Evolutionary conservation across 2,113 vertebrate species (phyloP).

Genomic region (Psammodynastes pulverulentus): DNA sequence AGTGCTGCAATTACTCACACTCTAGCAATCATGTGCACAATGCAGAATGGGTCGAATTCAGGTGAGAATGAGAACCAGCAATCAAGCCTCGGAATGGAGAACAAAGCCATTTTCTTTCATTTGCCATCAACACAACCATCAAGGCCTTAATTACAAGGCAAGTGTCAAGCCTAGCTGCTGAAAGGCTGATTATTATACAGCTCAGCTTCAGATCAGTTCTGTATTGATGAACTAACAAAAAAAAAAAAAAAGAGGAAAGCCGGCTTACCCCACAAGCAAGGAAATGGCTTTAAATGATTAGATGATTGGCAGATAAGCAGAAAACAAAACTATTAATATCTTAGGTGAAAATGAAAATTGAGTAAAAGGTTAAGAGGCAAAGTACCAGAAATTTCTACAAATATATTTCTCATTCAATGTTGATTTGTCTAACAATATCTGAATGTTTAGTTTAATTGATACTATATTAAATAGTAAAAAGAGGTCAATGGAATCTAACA

Average conservation of each 20-base stretch:
- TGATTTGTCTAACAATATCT: conserved; percentile 4
- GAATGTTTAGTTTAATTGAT: conserved; percentile 1
- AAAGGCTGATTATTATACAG: conserved; percentile 79
- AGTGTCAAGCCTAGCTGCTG: conserved; percentile 77
- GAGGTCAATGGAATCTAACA: background rate
- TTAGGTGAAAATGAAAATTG: conserved; percentile 22
- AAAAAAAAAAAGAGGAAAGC: conserved; percentile 61
- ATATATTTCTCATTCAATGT: conserved; percentile 14
- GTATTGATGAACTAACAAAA: conserved; percentile 72
- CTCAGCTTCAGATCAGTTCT: conserved; percentile 77
- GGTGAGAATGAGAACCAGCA: conserved; percentile 82
- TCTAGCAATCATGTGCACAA: conserved; percentile 80
- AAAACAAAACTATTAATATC: conserved; percentile 44
- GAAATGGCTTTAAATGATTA: conserved; percentile 54
- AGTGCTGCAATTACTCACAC: conserved; percentile 78
- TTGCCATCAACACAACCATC: conserved; percentile 80
- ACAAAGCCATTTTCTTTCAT: conserved; percentile 85
- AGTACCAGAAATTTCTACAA: conserved; percentile 41
- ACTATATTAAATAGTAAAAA: background rate
- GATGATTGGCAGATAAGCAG: conserved; percentile 45
- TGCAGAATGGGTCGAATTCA: conserved; percentile 78
- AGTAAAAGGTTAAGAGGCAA: background rate
- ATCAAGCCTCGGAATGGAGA: conserved; percentile 81
- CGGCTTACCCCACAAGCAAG: conserved; percentile 60
- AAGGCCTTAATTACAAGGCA: conserved; percentile 84